Percentiles rank a stretch among this genome's conserved stretches.
phyloP scores from a whole-genome alignment of 2,888 invertebrate genomes.

The Drosophila barbarae region DNA sequence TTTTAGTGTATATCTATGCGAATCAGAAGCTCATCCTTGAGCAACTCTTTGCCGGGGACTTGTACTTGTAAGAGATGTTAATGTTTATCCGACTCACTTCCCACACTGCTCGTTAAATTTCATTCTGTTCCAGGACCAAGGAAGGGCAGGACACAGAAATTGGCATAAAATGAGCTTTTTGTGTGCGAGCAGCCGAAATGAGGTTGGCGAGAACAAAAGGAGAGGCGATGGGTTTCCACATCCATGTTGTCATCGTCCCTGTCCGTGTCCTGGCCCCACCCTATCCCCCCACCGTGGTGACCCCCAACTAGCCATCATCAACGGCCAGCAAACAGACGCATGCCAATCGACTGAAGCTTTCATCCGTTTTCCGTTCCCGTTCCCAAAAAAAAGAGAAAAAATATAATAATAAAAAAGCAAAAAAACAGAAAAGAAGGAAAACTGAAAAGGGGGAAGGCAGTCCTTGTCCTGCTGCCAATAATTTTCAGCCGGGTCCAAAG shows the following conservation, averaged over 20 bases:
- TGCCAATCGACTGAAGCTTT: conserved; percentile 61
- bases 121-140: conserved; percentile 48
- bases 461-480: conserved; percentile 55
- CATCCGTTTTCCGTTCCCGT: conserved; percentile 44
- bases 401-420: conserved; percentile 2
- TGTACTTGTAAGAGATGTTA: conserved; percentile 50
- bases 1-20: not conserved
- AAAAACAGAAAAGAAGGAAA: not conserved
- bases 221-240: conserved; percentile 46
- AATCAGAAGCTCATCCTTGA: not conserved
- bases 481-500: conserved; percentile 50
- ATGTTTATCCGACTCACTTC: conserved; percentile 25
- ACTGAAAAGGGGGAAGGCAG: conserved; percentile 10
- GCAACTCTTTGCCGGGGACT: conserved; percentile 18
- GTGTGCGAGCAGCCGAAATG: conserved; percentile 22
- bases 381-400: conserved; percentile 27
- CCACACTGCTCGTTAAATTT: conserved; percentile 52
- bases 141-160: conserved; percentile 51
- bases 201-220: conserved; percentile 6
- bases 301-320: conserved; percentile 26
- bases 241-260: conserved; percentile 55
- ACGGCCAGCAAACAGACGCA: conserved; percentile 53
- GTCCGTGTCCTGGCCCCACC: conserved; percentile 11
- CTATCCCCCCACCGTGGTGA: not conserved
- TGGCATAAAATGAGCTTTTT: conserved; percentile 70